Conservation (phyloP, 2,797 vertebrate genomes). For the Sibirionetta formosa region DNA sequence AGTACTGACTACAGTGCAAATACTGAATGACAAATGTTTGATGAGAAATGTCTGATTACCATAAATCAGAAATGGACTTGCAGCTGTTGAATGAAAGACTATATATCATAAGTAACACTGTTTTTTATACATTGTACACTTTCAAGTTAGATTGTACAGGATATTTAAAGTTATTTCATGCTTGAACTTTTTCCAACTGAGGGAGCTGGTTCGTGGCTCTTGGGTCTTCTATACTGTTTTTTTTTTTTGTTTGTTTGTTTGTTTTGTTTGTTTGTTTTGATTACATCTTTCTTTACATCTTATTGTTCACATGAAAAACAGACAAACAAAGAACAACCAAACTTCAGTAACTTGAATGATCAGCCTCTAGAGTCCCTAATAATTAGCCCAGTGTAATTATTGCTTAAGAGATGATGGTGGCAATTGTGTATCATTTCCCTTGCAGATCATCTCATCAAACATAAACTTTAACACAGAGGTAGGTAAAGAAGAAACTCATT, state of each 20-base stretch:
- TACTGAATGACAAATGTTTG: neutral
- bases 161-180: neutral
- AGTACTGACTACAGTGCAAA: neutral
- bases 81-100: neutral
- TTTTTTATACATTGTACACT: neutral
- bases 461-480: constrained; percentile 13
- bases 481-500: constrained; percentile 30
- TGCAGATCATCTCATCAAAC: constrained; percentile 4
- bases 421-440: neutral
- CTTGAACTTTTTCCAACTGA: neutral
- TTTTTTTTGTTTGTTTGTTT: too few species aligned
- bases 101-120: neutral
- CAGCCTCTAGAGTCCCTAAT: neutral
- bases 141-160: neutral
- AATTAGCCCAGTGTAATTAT: constrained; percentile 37
- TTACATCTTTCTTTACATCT: neutral
- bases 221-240: neutral
- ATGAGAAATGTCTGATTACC: neutral
- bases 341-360: neutral
- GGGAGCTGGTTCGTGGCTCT: neutral
- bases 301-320: neutral
- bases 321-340: neutral
- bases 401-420: neutral
- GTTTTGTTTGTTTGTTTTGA: neutral
- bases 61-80: neutral